Conservation (phyloP, 2,113 vertebrate species). For the Dipodomys spectabilis region DNA sequence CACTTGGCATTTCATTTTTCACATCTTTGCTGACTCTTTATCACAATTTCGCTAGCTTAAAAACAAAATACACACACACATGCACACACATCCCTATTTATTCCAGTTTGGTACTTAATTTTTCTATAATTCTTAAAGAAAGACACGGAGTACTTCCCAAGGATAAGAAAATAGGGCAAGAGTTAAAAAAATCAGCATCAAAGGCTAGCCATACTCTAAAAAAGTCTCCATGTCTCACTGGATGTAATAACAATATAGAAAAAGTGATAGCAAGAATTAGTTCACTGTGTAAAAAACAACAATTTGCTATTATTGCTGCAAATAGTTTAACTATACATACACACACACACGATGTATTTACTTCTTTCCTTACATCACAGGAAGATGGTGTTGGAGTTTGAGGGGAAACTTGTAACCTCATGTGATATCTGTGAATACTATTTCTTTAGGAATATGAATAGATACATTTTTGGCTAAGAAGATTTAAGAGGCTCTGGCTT, state of each 20-base stretch:
- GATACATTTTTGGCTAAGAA: background rate
- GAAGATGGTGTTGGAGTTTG: background rate
- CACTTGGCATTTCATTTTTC: slow-evolving; percentile 69
- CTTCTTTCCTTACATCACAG: background rate
- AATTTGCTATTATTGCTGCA: slow-evolving; percentile 42
- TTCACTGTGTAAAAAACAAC: slow-evolving; percentile 30
- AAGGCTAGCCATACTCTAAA: background rate
- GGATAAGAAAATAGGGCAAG: background rate
- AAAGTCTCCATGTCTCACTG: background rate
- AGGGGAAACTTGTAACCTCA: background rate
- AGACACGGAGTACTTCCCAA: background rate
- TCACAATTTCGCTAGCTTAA: slow-evolving; percentile 66
- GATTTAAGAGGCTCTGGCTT: background rate
- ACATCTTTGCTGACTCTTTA: slow-evolving; percentile 47
- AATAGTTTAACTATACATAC: slow-evolving; percentile 6
- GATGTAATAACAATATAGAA: slow-evolving; percentile 16
- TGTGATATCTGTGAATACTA: background rate
- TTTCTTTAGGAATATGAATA: background rate
- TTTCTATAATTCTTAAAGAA: slow-evolving; percentile 28
- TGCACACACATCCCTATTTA: slow-evolving; percentile 18
- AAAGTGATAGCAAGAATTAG: slow-evolving; percentile 45
- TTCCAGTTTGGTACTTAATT: slow-evolving; percentile 55
- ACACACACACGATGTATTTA: background rate
- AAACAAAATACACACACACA: slow-evolving; percentile 64
- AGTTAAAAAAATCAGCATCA: background rate